phyloP scores from a whole-genome alignment of 64 coral and sea anemone species.

The Montipora foliosa region DNA sequence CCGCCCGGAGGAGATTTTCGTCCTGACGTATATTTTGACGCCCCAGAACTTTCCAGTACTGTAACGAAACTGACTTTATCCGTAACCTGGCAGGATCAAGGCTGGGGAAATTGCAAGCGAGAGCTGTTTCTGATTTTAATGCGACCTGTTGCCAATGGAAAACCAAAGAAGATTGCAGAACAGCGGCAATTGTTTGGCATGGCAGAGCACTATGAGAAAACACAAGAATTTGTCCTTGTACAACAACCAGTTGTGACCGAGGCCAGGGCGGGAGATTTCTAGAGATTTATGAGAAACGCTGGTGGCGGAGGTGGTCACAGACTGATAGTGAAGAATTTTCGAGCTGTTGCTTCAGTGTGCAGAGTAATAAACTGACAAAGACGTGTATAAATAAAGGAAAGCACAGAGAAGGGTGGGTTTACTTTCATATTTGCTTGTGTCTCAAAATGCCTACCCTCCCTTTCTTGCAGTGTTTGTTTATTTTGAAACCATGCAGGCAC shows the following conservation, averaged over 20 bases:
- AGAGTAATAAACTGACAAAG: background rate
- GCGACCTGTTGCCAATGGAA: background rate
- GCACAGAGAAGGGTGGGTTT: no score
- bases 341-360: background rate
- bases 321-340: slow-evolving; percentile 54
- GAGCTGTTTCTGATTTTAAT: slow-evolving; percentile 61
- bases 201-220: slow-evolving; percentile 46
- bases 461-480: no score
- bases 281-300: slow-evolving; percentile 69
- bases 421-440: no score
- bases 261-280: slow-evolving; percentile 61
- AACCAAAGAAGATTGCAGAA: slow-evolving; percentile 1
- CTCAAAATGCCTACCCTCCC: no score
- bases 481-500: no score
- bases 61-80: slow-evolving; percentile 31
- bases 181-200: slow-evolving; percentile 61
- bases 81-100: slow-evolving; percentile 69
- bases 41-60: background rate
- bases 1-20: slow-evolving; percentile 11
- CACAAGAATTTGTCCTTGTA: background rate
- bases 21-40: slow-evolving; percentile 70
- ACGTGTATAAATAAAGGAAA: background rate
- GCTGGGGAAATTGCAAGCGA: slow-evolving; percentile 69
- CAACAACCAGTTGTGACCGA: slow-evolving; percentile 29
- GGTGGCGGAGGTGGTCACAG: slow-evolving; percentile 76